phyloP scores from a whole-genome alignment of 2,797 vertebrate species.

The Phoxinus dragarum region DNA sequence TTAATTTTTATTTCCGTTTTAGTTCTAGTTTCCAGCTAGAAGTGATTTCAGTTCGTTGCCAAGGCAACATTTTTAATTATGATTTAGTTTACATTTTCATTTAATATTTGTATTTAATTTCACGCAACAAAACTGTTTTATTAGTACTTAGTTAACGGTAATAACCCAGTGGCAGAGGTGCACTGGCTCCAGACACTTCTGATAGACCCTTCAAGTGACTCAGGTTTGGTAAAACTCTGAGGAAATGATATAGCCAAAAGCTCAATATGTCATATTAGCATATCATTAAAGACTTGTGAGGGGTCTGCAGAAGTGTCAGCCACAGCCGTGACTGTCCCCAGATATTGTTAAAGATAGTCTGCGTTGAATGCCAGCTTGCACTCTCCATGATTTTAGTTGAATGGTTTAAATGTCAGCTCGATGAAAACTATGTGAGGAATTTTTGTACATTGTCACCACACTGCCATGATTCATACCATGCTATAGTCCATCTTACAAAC shows the following conservation, averaged over 20 bases:
- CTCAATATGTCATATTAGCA: constrained; percentile 36
- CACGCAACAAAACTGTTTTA: background rate
- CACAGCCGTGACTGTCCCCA: background rate
- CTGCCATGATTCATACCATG: background rate
- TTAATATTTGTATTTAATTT: background rate
- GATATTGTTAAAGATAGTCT: background rate
- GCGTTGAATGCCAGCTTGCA: background rate
- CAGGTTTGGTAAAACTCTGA: background rate
- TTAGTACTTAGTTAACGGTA: background rate
- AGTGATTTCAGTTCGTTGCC: background rate
- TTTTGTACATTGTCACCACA: background rate
- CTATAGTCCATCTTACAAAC: background rate
- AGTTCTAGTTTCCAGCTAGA: too few species aligned
- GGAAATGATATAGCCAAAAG: background rate
- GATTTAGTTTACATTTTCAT: background rate
- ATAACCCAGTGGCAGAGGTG: background rate
- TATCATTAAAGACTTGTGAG: constrained; percentile 2
- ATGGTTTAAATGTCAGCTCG: background rate
- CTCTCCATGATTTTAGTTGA: background rate
- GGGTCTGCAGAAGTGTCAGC: background rate
- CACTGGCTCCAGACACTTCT: background rate
- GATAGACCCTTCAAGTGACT: background rate
- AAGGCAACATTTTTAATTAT: background rate
- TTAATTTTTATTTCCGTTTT: too few species aligned
- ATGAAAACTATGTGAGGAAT: background rate